phyloP scores from a whole-genome alignment of 2,113 vertebrate species.

The Albula glossodonta region DNA sequence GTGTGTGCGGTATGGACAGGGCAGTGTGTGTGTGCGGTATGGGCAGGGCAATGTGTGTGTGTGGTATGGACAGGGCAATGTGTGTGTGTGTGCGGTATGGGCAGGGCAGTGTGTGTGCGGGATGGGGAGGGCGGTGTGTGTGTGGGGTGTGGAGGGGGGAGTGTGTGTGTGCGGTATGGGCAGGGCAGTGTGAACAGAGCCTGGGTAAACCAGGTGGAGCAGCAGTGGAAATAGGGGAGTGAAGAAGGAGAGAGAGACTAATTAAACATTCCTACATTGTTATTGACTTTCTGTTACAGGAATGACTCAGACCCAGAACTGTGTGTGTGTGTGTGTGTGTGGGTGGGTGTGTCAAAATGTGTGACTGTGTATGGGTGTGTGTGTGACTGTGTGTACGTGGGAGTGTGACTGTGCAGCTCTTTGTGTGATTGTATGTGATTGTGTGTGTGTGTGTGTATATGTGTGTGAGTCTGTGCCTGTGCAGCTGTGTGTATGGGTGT shows the following conservation, averaged over 20 bases:
- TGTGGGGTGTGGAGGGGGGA: no score
- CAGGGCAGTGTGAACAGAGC: neutral
- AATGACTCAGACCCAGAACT: neutral
- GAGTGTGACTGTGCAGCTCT: neutral
- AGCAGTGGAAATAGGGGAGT: neutral
- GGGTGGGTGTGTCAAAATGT: neutral
- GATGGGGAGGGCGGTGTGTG: no score
- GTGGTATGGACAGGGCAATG: no score
- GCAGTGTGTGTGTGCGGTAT: no score
- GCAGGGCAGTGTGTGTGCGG: no score
- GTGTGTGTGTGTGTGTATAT: slow-evolving; percentile 24
- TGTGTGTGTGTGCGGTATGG: no score
- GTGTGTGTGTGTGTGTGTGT: neutral
- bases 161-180: no score
- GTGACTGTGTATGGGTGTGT: neutral
- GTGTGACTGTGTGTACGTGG: neutral
- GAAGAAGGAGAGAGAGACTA: slow-evolving; percentile 41
- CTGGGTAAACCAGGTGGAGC: neutral
- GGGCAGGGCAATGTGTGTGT: no score
- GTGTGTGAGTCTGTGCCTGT: slow-evolving; percentile 9
- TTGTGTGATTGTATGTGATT: slow-evolving; percentile 22
- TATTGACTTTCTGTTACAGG: slow-evolving; percentile 70
- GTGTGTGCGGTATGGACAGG: no score
- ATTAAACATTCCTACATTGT: slow-evolving; percentile 75
- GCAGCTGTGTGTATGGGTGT: neutral